Evolutionary conservation across 2,888 invertebrate genomes (phyloP), one percentile per base, ranked within the genome.

Genomic region (Lochmaea crataegi): DNA sequence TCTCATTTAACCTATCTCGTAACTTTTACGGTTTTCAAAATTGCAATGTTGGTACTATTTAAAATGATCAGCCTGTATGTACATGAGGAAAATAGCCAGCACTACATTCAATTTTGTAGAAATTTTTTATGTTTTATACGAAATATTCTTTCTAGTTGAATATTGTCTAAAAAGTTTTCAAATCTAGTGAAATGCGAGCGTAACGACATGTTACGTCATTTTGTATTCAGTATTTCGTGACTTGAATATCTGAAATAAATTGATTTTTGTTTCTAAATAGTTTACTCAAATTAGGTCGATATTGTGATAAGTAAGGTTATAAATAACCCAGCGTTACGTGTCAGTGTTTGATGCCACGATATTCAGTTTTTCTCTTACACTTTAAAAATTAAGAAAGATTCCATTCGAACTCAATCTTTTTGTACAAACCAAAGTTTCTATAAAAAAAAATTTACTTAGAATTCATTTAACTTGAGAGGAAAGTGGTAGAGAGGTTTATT

Each of bases 171-270:
- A 38, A 7, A 14, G 45, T 45, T 45, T 14, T 45, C 45, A 45
- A 45, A 12, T 38, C 32, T 2, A 12, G 4, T 45, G 45, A 5
- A 45, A 45, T 7, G 45, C 45, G 12, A 45, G 12, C 14, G 11
- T 45, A 14, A 12, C 14, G 45, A 14, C 2, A 14, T 65, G 38
- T 74, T 74, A 71, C 53, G 45, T 75, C 56, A 75, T 76, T 65
- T 65, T 72, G 68, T 75, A 76, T 76, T 76, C 75, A 75, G 65
- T 51, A 74, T 61, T 76, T 76, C 76, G 76, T 76, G 76, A 76
- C 76, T 73, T 18, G 26, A 63, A 65, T 73, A 67, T 75, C 65
- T 53, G 74, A 67, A 71, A 57, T 72, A 71, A 72, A 76, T 76
- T 76, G 76, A 75, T 76, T 75, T 72, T 71, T 71, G 71, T 63